These are phyloP conservation scores for Amia ocellicauda DNA, from an alignment of 2,113 vertebrate genomes.

Conservation along the genomic window DNA sequence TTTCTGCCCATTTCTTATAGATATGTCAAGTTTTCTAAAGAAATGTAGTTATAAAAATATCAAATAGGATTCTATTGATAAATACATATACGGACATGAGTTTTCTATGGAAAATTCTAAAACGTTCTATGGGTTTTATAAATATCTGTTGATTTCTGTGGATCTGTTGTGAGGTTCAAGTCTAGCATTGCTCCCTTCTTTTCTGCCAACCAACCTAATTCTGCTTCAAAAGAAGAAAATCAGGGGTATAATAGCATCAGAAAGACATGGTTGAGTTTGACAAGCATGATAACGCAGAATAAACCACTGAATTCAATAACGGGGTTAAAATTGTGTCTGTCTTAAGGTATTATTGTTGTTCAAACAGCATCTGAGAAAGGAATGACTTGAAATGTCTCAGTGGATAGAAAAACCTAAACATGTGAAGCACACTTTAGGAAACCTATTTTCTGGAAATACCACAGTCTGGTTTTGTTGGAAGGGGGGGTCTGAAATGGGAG, in stretches of 20 bases:
- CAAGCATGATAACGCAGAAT: not conserved
- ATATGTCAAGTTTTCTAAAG: constrained; percentile 64
- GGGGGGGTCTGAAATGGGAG: not conserved
- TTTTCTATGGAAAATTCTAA: constrained; percentile 38
- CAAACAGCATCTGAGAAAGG: not conserved
- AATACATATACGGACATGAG: constrained; percentile 43
- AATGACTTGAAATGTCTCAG: constrained; percentile 10
- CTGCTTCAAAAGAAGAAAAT: constrained; percentile 24
- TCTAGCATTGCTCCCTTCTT: not conserved
- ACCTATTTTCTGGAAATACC: not conserved
- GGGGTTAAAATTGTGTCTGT: not conserved
- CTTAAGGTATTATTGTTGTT: not conserved
- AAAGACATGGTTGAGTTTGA: not conserved
- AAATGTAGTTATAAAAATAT: constrained; percentile 63
- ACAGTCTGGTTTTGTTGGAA: not conserved
- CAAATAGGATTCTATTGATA: constrained; percentile 53
- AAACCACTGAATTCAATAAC: not conserved
- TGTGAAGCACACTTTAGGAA: no score
- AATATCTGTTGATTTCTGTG: not conserved
- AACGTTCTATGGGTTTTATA: not conserved
- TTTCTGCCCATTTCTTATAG: constrained; percentile 45
- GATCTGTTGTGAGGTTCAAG: not conserved
- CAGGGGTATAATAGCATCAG: not conserved
- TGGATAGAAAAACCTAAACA: no score
- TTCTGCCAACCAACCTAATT: not conserved